A percentile compares a stretch with the other conserved stretches of the same genome.
These are phyloP conservation scores for Dryadula phaetusa DNA, from an alignment of 2,888 invertebrate species.

Conservation along the genomic window DNA sequence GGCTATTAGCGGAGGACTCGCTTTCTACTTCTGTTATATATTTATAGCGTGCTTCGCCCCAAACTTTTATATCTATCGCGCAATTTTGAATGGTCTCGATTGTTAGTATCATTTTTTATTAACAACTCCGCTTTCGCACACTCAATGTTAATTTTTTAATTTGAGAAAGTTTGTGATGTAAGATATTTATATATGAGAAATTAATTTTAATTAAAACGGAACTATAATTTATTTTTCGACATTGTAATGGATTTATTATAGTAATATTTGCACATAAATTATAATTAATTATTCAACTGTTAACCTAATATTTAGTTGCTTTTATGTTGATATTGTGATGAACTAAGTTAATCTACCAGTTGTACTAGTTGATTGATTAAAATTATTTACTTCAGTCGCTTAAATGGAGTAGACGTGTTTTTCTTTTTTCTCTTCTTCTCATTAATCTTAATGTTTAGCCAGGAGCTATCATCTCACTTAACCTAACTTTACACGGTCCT, in stretches of 20 bases:
- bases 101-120: constrained; percentile 23
- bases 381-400: neutral
- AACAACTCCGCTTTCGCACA: constrained; percentile 21
- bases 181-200: constrained; percentile 15
- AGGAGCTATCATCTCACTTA: too few species aligned
- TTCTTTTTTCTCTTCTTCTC: too few species aligned
- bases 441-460: too few species aligned
- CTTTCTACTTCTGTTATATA: constrained; percentile 40
- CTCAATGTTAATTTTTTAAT: constrained; percentile 22
- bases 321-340: neutral
- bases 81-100: constrained; percentile 26
- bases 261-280: neutral
- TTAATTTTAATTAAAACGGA: constrained; percentile 6
- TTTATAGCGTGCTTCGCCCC: constrained; percentile 31
- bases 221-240: constrained; percentile 7
- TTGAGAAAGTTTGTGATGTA: constrained; percentile 30
- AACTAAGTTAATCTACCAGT: neutral
- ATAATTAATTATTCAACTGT: neutral
- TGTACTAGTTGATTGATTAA: neutral
- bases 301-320: neutral
- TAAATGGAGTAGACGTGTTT: too few species aligned
- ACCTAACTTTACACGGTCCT: too few species aligned
- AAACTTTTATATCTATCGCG: constrained; percentile 21
- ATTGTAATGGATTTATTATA: constrained; percentile 1
- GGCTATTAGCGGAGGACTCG: constrained; percentile 30